Percentiles rank a stretch among this genome's conserved stretches.
phyloP scores from a whole-genome alignment of 2,113 vertebrate genomes.

The Prionailurus bengalensis region DNA sequence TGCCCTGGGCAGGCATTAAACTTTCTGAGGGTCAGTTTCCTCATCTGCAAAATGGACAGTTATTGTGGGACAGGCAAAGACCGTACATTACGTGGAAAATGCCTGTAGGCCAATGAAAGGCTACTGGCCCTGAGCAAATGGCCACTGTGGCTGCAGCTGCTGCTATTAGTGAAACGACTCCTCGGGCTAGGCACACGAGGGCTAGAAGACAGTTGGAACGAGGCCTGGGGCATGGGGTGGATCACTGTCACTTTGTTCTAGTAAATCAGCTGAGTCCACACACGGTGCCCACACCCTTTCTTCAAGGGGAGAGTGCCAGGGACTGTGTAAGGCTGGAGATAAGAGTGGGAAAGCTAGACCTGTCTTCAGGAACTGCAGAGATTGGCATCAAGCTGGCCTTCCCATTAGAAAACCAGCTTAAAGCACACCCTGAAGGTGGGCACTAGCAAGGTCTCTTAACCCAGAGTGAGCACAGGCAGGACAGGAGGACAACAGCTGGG shows the following conservation, averaged over 20 bases:
- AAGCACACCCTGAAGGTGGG: background rate
- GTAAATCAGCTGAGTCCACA: background rate
- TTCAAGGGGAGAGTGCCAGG: background rate
- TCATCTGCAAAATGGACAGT: background rate
- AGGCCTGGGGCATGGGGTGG: background rate
- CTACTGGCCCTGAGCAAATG: background rate
- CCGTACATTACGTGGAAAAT: background rate
- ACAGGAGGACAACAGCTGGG: background rate
- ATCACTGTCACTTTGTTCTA: background rate
- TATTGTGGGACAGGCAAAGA: background rate
- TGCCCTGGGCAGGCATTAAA: background rate
- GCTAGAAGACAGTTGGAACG: background rate
- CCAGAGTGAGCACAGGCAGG: background rate
- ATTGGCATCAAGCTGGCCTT: background rate
- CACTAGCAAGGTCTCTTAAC: background rate
- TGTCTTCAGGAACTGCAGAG: background rate
- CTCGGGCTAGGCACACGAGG: background rate
- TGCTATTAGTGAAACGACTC: background rate
- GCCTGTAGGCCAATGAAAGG: fast-evolving
- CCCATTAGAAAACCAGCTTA: background rate
- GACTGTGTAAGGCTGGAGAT: background rate
- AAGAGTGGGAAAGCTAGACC: background rate
- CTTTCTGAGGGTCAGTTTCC: background rate
- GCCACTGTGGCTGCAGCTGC: background rate
- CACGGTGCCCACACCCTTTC: background rate